Percentiles rank a stretch among this genome's conserved stretches.
Evolutionary conservation across 2,888 invertebrate genomes (phyloP).

Genomic region (Sepiola atlantica): DNA sequence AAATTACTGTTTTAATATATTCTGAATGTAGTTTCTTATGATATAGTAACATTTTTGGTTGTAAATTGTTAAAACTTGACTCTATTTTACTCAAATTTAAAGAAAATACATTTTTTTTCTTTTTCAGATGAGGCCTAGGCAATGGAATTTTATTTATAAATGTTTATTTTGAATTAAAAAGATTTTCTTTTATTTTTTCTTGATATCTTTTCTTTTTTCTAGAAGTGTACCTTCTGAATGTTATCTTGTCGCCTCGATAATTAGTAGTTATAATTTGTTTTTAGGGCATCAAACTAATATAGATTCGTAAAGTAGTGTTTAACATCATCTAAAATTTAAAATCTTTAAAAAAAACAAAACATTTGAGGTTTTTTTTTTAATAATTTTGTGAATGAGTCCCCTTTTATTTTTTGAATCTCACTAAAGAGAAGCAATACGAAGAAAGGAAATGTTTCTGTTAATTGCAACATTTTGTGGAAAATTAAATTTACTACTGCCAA

Average conservation of each 20-base stretch:
- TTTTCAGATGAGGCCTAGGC: neutral
- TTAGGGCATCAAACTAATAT: too few relatives aligned
- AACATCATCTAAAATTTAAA: too few relatives aligned
- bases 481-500: too few relatives aligned
- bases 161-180: neutral
- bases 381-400: neutral
- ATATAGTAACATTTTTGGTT: too few relatives aligned
- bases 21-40: neutral
- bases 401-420: neutral
- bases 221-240: too few relatives aligned
- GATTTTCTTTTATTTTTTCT: neutral
- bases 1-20: neutral
- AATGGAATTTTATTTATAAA: neutral
- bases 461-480: too few relatives aligned
- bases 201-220: too few relatives aligned
- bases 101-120: neutral
- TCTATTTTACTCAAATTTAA: neutral
- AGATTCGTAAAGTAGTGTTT: too few relatives aligned
- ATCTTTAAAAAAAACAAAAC: neutral
- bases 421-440: neutral
- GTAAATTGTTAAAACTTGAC: neutral
- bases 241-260: too few relatives aligned
- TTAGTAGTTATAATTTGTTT: too few relatives aligned
- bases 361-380: neutral
- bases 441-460: neutral